Base-by-base conservation (phyloP, 1,140 invertebrate genomes). In the Phymorhynchus buccinoides region DNA sequence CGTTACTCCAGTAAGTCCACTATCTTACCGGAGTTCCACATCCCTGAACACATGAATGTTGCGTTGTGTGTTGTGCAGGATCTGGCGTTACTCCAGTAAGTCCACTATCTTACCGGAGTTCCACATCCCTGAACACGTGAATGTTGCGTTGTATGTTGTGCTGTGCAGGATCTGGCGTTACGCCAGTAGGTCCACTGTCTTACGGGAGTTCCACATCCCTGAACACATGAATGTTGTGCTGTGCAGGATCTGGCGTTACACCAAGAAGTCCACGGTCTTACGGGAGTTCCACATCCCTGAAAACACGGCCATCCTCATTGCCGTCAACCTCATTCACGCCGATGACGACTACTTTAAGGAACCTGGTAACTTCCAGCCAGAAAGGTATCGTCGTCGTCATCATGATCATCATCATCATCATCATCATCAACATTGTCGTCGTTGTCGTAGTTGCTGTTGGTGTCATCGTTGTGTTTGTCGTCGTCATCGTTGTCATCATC, bases 161-260 rank as follows among this genome's bases (percentile, higher is more conserved):
- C n/a, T n/a, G n/a, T 62, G 56, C 32, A 81, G 80, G 39, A 48
- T 81, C 32, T 81, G 80, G 80, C 44, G 80, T 27, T n/a, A 37
- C 12, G 52, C 52, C 0, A 35, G 3, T 7, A 22, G 3, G 9
- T 52, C 62, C 0, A 66, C 27, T 35, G 39, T 6, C 16, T 3
- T 66, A 22, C 18, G 18, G 18, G 52, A 66, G 1, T 27, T 35
- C 12, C 2, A 30, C 62, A 56, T 81, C 52, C 80, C 81, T 0
- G n/a, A 16, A 27, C 27, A 68, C 37, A 30, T n/a, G n/a, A n/a
- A n/a, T n/a, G n/a, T n/a, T n/a, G n/a, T n/a, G n/a, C n/a, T n/a
- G n/a, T 62, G 56, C 32, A 81, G 80, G 39, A 48, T 81, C 32
- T 81, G 80, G 80, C 44, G 80, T 27, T n/a, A 37, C 12, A 35